These are phyloP conservation scores for Heliconius eleuchia DNA, from an alignment of 1,140 invertebrate species.

Conservation along the genomic window DNA sequence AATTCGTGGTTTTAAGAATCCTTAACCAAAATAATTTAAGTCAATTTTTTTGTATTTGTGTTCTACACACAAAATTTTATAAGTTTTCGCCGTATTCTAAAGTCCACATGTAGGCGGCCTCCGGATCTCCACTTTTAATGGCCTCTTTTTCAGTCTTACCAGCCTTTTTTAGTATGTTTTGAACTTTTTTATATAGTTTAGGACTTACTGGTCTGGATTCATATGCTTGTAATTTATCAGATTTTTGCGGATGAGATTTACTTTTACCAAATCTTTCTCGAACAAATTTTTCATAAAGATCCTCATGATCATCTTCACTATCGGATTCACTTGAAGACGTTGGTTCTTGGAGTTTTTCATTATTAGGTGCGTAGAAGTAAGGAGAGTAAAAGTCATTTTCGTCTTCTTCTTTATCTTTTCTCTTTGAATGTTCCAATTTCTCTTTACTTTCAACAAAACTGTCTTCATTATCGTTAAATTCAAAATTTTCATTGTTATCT, in stretches of 20 bases:
- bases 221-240: constrained; percentile 54
- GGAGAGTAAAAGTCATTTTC: constrained; percentile 43
- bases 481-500: constrained; percentile 42
- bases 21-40: constrained; percentile 10
- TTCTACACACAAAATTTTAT: constrained; percentile 15
- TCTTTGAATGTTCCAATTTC: constrained; percentile 18
- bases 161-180: constrained; percentile 68
- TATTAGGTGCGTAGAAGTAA: constrained; percentile 47
- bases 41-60: not conserved
- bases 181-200: constrained; percentile 60
- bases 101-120: constrained; percentile 80
- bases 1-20: not conserved
- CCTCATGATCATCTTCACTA: constrained; percentile 50
- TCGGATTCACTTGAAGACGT: constrained; percentile 12
- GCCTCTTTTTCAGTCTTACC: constrained; percentile 66
- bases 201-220: constrained; percentile 44
- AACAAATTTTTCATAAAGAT: constrained; percentile 74
- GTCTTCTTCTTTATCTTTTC: constrained; percentile 41
- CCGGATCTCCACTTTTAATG: constrained; percentile 65
- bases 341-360: constrained; percentile 19
- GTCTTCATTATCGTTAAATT: not conserved
- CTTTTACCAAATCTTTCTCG: constrained; percentile 71
- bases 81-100: constrained; percentile 75
- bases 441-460: not conserved
- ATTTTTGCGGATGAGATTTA: constrained; percentile 54